Base-by-base conservation (phyloP, 2,888 invertebrate species). In the Drosophila birchii region DNA sequence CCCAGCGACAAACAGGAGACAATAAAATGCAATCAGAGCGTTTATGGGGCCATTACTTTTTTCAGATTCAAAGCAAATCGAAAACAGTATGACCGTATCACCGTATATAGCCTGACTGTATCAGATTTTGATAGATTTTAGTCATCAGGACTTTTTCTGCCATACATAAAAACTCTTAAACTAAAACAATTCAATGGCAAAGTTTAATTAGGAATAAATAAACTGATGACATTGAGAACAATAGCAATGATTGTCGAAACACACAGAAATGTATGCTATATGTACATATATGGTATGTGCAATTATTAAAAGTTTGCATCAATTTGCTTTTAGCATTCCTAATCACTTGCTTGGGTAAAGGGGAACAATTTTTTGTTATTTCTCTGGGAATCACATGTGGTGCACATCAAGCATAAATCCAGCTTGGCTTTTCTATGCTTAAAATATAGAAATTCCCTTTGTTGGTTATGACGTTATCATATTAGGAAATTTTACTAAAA, bases 21-120 rank as follows among this genome's bases (percentile, higher is more conserved):
- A 76, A 73, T 78, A 76, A 79, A 80, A 73, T 68, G 70, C 76
- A 78, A 79, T 80, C 76, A 78, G 76, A 64, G 67, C 39, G 23
- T 79, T 77, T 64, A 77, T 64, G 57, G 61, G 36, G 32, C 34
- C 51, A 67, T 58, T 38, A 66, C 38, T 66, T 51, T 16, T 12
- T 12, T 23, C 20, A 23, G 41, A 39, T 41, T 23, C 62, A 34
- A 75, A 67, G 47, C 44, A 32, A 59, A 56, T 32, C 49, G 49
- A 58, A 51, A 71, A 60, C n/a, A 64, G 61, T 75, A 64, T 29
- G 53, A 38, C 70, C 62, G 63, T 75, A 29, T 29, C 38, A 29
- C 57, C 51, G 63, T 75, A 47, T 12, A 47, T 6, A 18, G n/a
- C 1, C 12, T 20, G 49, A 34, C 70, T 57, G 67, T 71, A 75